Evolutionary conservation across 2,888 invertebrate species (phyloP).

Genomic region (Spatulosminthurus flaviceps): DNA sequence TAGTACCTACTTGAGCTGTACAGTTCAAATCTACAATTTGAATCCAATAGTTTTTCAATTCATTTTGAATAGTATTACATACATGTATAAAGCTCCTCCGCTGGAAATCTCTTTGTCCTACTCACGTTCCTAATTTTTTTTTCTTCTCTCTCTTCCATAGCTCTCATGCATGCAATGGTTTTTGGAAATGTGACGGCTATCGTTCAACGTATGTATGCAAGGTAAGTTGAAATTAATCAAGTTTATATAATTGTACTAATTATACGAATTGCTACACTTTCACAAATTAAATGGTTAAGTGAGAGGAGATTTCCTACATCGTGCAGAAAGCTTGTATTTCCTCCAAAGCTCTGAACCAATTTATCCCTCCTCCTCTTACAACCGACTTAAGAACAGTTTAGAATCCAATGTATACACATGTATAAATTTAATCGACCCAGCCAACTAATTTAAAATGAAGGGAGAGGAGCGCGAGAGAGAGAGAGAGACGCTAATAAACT

Average conservation of each 20-base stretch:
- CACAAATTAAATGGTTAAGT: too few relatives aligned
- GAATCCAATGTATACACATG: too few relatives aligned
- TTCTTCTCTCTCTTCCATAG: constrained; percentile 69
- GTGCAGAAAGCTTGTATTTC: too few relatives aligned
- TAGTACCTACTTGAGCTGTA: too few relatives aligned
- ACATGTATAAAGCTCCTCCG: neutral
- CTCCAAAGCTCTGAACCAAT: too few relatives aligned
- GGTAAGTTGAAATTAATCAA: constrained; percentile 15
- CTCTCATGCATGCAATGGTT: constrained; percentile 96
- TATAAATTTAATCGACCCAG: neutral
- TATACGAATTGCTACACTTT: neutral
- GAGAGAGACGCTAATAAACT: neutral
- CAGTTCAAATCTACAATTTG: too few relatives aligned
- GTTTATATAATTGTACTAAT: neutral
- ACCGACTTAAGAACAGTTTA: too few relatives aligned
- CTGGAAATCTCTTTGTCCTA: neutral
- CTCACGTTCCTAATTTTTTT: neutral
- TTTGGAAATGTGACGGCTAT: constrained; percentile 98
- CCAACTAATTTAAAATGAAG: neutral
- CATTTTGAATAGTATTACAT: neutral
- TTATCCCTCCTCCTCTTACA: too few relatives aligned
- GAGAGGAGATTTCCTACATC: too few relatives aligned
- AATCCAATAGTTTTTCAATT: too few relatives aligned
- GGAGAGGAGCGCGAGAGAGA: neutral
- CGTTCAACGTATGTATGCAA: constrained; percentile 90